A percentile compares a stretch with the other conserved stretches of the same genome.
Conservation (phyloP, 2,797 vertebrate genomes). For the Lagocephalus sceleratus region DNA sequence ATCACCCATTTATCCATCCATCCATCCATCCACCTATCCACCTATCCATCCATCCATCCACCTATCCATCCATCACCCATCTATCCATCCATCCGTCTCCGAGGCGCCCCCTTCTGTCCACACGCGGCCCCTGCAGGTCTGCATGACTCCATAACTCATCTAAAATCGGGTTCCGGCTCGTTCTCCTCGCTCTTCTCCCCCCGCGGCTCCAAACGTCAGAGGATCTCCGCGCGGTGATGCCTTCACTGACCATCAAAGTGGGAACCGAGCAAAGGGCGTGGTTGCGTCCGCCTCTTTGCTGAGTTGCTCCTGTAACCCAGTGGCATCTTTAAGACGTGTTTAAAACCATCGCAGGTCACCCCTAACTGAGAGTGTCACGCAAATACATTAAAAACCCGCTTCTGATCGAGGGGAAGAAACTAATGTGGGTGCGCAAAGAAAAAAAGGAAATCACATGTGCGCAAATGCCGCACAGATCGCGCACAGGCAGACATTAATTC, state of each 20-base stretch:
- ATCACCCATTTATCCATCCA: slow-evolving; percentile 2
- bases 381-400: neutral
- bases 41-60: neutral
- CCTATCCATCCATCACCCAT: slow-evolving; percentile 7
- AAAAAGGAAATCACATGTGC: neutral
- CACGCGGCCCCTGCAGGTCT: slow-evolving; percentile 11
- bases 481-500: too few species aligned
- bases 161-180: slow-evolving; percentile 3
- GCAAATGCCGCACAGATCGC: neutral
- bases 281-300: slow-evolving; percentile 28
- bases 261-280: slow-evolving; percentile 28
- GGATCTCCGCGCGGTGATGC: slow-evolving; percentile 3
- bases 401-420: neutral
- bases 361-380: neutral
- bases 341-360: neutral
- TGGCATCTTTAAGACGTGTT: neutral
- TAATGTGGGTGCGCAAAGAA: neutral
- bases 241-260: slow-evolving; percentile 21
- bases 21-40: neutral
- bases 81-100: too few species aligned
- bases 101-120: slow-evolving; percentile 48
- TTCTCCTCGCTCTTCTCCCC: too few species aligned
- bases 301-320: slow-evolving; percentile 9
- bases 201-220: neutral
- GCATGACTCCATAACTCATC: neutral